Base-by-base conservation (phyloP, 2,888 invertebrate genomes). In the Seira musarum region DNA sequence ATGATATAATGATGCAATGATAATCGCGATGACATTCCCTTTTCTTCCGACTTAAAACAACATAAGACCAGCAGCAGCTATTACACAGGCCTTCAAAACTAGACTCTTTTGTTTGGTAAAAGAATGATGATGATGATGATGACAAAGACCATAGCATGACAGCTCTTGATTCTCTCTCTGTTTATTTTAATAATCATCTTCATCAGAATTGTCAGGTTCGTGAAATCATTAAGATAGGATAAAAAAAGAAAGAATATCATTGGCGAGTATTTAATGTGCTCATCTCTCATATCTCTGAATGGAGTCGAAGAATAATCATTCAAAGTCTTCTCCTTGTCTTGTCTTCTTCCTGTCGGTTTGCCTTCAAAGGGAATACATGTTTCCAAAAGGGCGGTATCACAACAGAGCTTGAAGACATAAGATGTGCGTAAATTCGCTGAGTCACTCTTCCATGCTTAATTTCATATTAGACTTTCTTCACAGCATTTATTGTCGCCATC, bases 101-200 rank as follows among this genome's bases (percentile, higher is more conserved):
- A 57, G n/a, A n/a, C n/a, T 57, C 57, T 57, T 57, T 8, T 57
- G 57, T n/a, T 57, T 57, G 57, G 19, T 17, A 10, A 61, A 5
- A 13, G 15, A 1, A 69, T 30, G 49, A 69, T 19, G 69, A 69
- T 57, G 64, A 19, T 17, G 60, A 77, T 15, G 66, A 77, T 71
- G 77, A 77, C 67, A 63, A 19, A 61, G 79, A 57, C 57, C 74
- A 64, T 80, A n/a, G 73, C 80, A 74, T 74, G 74, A 66, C 80
- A 80, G 19, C 64, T 46, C 69, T 80, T 69, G 69, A 40, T 70
- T 64, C 17, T n/a, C n/a, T n/a, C 57, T 64, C 80, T 65, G 80
- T 80, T 69, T 74, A 74, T 80, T 74, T 74, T 80, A 70, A 74
- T 80, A 22, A 64, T 72, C 72, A 66, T 68, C 69, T 35, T 65